Base-by-base conservation (phyloP, 64 coral and sea anemone genomes). In the Actinia equina region DNA sequence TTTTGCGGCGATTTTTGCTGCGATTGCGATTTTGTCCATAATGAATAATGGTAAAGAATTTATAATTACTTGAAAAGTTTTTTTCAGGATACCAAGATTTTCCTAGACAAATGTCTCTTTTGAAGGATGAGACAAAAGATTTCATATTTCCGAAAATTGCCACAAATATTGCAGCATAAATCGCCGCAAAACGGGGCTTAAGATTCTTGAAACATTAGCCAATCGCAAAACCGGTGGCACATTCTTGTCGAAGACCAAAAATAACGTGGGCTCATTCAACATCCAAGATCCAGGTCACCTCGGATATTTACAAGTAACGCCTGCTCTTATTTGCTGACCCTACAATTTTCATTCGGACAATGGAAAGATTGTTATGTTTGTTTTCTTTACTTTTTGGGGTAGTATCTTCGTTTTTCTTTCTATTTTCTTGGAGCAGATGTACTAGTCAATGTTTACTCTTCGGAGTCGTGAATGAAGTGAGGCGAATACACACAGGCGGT, bases 371-470 rank as follows among this genome's bases (percentile, higher is more conserved):
- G 23, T 74, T 74, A 5, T 74, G 25, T 8, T 30, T 74, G 37
- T 37, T 74, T 74, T 7, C 69, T 14, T 74, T 74, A 2, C 3
- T 14, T 74, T 30, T 74, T 74, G 69, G 69, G 69, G 26, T 74
- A 41, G 10, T 5, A 30, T 27, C 22, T 14, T 74, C 69, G n/a
- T 74, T 74, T 41, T 74, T 27, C 69, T 74, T 74, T 26, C 6
- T 74, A 41, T 74, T 74, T 74, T 37, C 69, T 74, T 74, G n/a
- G 69, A 74, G 9, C n/a, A 74, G 69, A 74, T 74, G 69, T 74
- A 25, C 69, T 74, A 16, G 27, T 14, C 69, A 74, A 74, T 74
- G 69, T 41, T 14, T 74, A 7, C 69, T 74, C 10, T 74, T 74
- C 26, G 69, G 69, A 1, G 7, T 15, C 11, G 26, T 74, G 11